Percentiles rank a stretch among this genome's conserved stretches.
These are phyloP conservation scores for Erebia palarica DNA, from an alignment of 2,888 invertebrate species.

Conservation along the genomic window DNA sequence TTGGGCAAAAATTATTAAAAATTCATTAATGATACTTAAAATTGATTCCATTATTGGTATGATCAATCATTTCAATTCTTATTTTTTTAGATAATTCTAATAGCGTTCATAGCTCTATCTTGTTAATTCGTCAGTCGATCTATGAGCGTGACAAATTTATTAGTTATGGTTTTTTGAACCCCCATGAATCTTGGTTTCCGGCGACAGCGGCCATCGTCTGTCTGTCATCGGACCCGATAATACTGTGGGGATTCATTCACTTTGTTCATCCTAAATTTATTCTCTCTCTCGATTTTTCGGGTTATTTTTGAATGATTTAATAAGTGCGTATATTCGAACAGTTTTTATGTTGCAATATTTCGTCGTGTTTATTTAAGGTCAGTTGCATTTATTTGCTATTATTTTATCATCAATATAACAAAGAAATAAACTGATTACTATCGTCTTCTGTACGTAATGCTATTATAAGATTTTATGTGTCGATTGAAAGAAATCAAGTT, in stretches of 20 bases:
- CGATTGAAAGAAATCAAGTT: too few species aligned
- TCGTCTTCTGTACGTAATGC: too few species aligned
- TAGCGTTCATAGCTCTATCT: conserved; percentile 15
- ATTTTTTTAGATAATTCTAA: conserved; percentile 25
- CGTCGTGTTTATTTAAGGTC: neutral
- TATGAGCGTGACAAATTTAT: conserved; percentile 53
- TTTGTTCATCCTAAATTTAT: conserved; percentile 25
- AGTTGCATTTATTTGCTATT: too few species aligned
- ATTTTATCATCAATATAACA: too few species aligned
- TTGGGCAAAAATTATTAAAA: too few species aligned
- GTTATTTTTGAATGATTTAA: conserved; percentile 4
- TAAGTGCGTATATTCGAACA: neutral
- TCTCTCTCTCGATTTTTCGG: neutral
- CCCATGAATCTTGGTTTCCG: conserved; percentile 47
- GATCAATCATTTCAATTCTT: too few species aligned
- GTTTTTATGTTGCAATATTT: neutral
- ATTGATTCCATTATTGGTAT: too few species aligned
- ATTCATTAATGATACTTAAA: too few species aligned
- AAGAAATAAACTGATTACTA: too few species aligned
- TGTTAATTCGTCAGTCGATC: conserved; percentile 41
- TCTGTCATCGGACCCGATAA: conserved; percentile 33
- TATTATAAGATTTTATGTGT: too few species aligned
- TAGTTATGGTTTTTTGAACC: conserved; percentile 48
- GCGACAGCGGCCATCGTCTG: conserved; percentile 38
- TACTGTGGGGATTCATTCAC: conserved; percentile 24